These are phyloP conservation scores for Lingula anatina DNA, from an alignment of 2,888 invertebrate genomes.

Conservation along the genomic window DNA sequence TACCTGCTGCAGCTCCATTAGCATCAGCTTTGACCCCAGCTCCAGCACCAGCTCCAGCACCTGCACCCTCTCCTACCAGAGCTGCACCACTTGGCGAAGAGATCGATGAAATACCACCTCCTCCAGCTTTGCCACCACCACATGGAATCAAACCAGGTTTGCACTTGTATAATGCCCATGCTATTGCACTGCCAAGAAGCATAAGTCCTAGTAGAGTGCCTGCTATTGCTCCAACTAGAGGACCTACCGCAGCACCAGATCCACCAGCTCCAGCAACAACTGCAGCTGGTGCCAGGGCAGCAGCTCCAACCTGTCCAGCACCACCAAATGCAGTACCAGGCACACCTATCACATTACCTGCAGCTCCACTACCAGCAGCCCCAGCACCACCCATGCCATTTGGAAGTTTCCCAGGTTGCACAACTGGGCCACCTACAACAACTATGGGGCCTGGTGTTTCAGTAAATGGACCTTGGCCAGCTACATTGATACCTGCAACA, in stretches of 20 bases:
- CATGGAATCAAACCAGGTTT: conserved; percentile 18
- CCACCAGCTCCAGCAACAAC: conserved; percentile 24
- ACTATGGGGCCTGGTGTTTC: not conserved
- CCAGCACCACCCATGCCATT: conserved; percentile 19
- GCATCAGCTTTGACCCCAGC: not conserved
- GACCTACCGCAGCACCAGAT: conserved; percentile 36
- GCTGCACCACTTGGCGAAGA: not conserved
- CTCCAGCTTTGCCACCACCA: conserved; percentile 17
- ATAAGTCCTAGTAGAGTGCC: conserved; percentile 20
- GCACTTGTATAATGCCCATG: conserved; percentile 22
- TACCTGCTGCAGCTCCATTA: not conserved
- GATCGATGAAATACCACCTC: conserved; percentile 17
- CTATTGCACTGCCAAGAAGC: conserved; percentile 13
- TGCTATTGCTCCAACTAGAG: conserved; percentile 22
- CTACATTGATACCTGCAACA: not conserved
- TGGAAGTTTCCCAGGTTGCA: conserved; percentile 6
- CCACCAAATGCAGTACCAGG: conserved; percentile 1
- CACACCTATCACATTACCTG: conserved; percentile 1
- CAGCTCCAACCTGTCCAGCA: conserved; percentile 11
- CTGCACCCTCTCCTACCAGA: not conserved
- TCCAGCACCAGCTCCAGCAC: not conserved
- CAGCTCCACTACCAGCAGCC: conserved; percentile 14
- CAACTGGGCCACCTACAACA: not conserved
- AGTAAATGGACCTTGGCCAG: too few species aligned
- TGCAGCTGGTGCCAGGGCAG: conserved; percentile 12